Evolutionary conservation across 2,113 vertebrate genomes (phyloP).

Genomic region (Cynoglossus semilaevis): DNA sequence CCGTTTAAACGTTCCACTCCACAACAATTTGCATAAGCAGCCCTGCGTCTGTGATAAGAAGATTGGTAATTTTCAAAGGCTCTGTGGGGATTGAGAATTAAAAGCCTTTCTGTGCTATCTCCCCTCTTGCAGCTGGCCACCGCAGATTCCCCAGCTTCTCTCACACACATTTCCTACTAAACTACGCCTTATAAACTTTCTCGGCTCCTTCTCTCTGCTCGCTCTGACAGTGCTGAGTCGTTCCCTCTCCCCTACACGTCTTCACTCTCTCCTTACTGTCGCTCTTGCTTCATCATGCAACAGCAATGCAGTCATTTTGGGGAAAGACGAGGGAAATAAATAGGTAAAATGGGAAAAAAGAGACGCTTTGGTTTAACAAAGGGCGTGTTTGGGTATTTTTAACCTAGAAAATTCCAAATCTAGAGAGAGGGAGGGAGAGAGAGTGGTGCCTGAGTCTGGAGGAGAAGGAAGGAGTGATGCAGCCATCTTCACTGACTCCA

Average conservation of each 20-base stretch:
- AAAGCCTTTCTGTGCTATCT: conserved; percentile 84
- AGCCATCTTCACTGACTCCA: conserved; percentile 46
- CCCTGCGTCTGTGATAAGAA: conserved; percentile 85
- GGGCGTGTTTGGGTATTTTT: conserved; percentile 60
- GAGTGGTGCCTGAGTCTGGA: conserved; percentile 18
- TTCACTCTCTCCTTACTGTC: conserved; percentile 7
- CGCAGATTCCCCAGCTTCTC: conserved; percentile 78
- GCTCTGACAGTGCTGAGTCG: conserved; percentile 46
- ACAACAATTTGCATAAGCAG: conserved; percentile 88
- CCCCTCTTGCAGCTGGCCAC: conserved; percentile 83
- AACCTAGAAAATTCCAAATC: conserved; percentile 54
- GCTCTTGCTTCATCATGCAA: conserved; percentile 16
- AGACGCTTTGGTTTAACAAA: conserved; percentile 65
- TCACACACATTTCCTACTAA: conserved; percentile 76
- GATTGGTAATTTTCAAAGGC: conserved; percentile 88
- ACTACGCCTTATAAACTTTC: conserved; percentile 80
- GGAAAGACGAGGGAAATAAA: conserved; percentile 67
- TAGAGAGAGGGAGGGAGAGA: not conserved
- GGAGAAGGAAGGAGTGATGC: conserved; percentile 22
- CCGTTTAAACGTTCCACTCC: conserved; percentile 86
- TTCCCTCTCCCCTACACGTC: conserved; percentile 26
- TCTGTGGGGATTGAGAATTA: conserved; percentile 86
- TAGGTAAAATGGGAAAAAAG: conserved; percentile 60
- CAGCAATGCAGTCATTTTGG: conserved; percentile 57
- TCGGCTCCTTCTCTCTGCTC: conserved; percentile 53